Base-by-base conservation (phyloP, 2,888 invertebrate species). In the Hirtodrosophila alboralis region DNA sequence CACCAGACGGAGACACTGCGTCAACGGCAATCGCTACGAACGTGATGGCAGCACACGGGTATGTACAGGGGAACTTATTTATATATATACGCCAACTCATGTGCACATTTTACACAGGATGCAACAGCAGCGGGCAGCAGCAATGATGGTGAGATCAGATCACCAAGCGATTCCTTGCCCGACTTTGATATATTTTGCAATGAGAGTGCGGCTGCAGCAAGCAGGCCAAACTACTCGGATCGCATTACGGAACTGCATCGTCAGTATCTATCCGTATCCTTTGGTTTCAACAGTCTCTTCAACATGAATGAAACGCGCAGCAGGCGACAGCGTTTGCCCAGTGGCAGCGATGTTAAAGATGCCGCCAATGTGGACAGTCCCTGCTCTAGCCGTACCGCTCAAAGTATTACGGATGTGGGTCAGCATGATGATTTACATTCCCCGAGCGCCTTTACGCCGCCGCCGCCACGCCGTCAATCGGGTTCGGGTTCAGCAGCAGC, bases 1-100 rank as follows among this genome's bases (percentile, higher is more conserved):
- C 73, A 93, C 94, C 37, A 91, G 94, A 47, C 90, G 92, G 9
- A 89, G 93, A 21, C 90, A 90, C 38, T 86, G 87, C 44, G 61
- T 72, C 30, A 90, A 86, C 58, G 63, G 61, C 21, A 72, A 49
- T 18, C 76, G 85, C n/a, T 83, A 48, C 26, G 76, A 79, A 9
- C 76, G 80, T 3, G 88, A 88, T 4, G 23, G 62, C 0, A 69
- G 61, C 34, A 75, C 84, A 1, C 31, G 56, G 75, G 89, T 88
- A 45, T 44, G 37, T 12, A 7, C 1, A 12, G 5, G 16, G 21
- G n/a, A n/a, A n/a, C n/a, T 13, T 31, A 23, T 10, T 23, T 6
- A 8, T 23, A 23, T 23, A 4, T 23, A 23, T 7, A 23, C 23
- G 5, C 18, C 3, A 6, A 23, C 6, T 2, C 8, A 2, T 23